Conservation (phyloP, 2,113 vertebrate genomes). For the Chionis minor region DNA sequence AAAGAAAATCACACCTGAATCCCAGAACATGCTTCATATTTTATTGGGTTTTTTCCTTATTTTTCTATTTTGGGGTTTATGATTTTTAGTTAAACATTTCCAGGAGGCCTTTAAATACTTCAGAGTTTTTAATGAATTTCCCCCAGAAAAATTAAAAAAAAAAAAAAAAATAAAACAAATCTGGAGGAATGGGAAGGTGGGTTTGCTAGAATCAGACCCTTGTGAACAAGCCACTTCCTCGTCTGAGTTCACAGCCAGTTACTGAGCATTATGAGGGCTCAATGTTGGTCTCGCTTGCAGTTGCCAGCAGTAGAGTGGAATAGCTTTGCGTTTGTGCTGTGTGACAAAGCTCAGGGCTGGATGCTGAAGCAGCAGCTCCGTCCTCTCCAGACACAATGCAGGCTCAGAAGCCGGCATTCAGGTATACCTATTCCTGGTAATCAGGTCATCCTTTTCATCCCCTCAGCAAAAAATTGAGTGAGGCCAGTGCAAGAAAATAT, state of each 20-base stretch:
- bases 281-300: neutral
- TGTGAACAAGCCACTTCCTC: conserved; percentile 5
- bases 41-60: neutral
- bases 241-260: conserved; percentile 13
- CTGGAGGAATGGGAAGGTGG: neutral
- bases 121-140: neutral
- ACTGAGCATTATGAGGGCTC: neutral
- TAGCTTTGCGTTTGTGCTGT: neutral
- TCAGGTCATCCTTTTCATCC: neutral
- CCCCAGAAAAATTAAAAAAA: neutral
- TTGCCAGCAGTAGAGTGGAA: neutral
- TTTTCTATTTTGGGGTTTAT: neutral
- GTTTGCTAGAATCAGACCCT: conserved; percentile 2
- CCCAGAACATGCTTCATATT: neutral
- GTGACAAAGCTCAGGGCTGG: neutral
- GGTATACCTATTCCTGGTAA: neutral
- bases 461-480: neutral
- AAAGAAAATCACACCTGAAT: conserved; percentile 29
- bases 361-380: neutral
- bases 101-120: conserved; percentile 13
- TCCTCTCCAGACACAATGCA: neutral
- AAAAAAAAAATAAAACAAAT: neutral
- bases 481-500: neutral
- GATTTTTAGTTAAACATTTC: neutral
- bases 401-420: neutral